These are phyloP conservation scores for Nematolebias whitei DNA, from an alignment of 2,113 vertebrate genomes.

Conservation along the genomic window DNA sequence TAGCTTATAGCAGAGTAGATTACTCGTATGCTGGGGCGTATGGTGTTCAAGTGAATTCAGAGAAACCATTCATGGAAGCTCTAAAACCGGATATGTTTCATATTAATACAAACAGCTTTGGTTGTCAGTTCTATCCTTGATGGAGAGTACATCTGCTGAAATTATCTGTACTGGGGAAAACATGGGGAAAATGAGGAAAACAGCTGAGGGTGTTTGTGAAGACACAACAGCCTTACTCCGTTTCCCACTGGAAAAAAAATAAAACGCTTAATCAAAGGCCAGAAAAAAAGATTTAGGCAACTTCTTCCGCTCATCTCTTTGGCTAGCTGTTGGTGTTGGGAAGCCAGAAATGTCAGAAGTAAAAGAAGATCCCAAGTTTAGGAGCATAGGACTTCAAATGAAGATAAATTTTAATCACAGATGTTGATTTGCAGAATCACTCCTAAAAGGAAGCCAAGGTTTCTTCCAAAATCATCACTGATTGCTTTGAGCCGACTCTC, in stretches of 20 bases:
- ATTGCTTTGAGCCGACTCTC: constrained; percentile 9
- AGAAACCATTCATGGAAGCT: constrained; percentile 20
- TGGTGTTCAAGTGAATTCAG: constrained; percentile 20
- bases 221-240: constrained; percentile 26
- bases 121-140: constrained; percentile 49
- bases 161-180: constrained; percentile 53
- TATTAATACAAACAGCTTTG: constrained; percentile 43
- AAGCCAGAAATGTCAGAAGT: constrained; percentile 41
- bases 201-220: constrained; percentile 59
- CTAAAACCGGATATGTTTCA: constrained; percentile 56
- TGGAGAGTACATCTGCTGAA: constrained; percentile 59
- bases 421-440: constrained; percentile 47
- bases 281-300: constrained; percentile 41
- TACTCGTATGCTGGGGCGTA: constrained; percentile 7
- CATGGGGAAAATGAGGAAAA: constrained; percentile 52
- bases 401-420: constrained; percentile 25
- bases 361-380: constrained; percentile 33
- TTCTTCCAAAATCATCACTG: not conserved
- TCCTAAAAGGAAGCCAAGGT: not conserved
- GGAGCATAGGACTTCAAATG: constrained; percentile 6
- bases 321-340: constrained; percentile 36
- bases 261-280: constrained; percentile 53
- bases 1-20: constrained; percentile 19
- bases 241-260: constrained; percentile 48
- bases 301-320: constrained; percentile 38